A percentile compares a stretch with the other conserved stretches of the same genome.
phyloP scores from a whole-genome alignment of 2,888 invertebrate species.

The Cynaeus angustus region DNA sequence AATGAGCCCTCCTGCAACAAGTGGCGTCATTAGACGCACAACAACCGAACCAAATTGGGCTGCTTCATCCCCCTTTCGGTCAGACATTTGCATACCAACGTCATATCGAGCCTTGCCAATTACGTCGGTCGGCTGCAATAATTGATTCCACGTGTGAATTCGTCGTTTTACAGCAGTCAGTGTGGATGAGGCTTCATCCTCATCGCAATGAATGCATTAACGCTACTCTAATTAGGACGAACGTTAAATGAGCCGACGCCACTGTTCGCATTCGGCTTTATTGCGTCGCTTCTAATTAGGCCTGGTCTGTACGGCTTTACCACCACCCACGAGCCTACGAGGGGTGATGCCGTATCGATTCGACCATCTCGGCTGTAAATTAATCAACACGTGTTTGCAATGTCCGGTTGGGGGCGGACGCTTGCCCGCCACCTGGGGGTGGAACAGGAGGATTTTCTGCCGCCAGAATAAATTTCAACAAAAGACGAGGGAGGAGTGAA shows the following conservation, averaged over 20 bases:
- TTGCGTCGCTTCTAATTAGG: conserved; percentile 58
- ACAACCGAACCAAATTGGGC: conserved; percentile 62
- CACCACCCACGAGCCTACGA: conserved; percentile 15
- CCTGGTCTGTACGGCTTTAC: conserved; percentile 17
- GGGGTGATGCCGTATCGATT: conserved; percentile 33
- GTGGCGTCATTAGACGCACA: conserved; percentile 62
- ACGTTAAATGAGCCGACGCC: conserved; percentile 53
- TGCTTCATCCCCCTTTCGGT: conserved; percentile 28
- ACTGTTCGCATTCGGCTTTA: conserved; percentile 44
- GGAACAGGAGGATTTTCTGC: background rate
- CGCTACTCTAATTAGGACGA: conserved; percentile 55
- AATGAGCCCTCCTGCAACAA: conserved; percentile 57
- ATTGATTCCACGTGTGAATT: conserved; percentile 56
- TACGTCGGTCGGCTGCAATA: conserved; percentile 51
- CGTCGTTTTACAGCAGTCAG: conserved; percentile 50
- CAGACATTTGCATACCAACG: conserved; percentile 56
- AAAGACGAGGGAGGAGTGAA: too few species aligned
- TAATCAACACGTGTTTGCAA: conserved; percentile 45
- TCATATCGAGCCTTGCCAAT: conserved; percentile 54
- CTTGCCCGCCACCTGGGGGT: background rate
- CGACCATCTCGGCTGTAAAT: conserved; percentile 36
- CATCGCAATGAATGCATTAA: conserved; percentile 54
- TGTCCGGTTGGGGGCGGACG: conserved; percentile 11
- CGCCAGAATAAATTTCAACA: too few species aligned
- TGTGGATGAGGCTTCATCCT: conserved; percentile 40